These are phyloP conservation scores for Choloepus hoffmanni DNA, from an alignment of 2,113 vertebrate genomes.

Conservation along the genomic window DNA sequence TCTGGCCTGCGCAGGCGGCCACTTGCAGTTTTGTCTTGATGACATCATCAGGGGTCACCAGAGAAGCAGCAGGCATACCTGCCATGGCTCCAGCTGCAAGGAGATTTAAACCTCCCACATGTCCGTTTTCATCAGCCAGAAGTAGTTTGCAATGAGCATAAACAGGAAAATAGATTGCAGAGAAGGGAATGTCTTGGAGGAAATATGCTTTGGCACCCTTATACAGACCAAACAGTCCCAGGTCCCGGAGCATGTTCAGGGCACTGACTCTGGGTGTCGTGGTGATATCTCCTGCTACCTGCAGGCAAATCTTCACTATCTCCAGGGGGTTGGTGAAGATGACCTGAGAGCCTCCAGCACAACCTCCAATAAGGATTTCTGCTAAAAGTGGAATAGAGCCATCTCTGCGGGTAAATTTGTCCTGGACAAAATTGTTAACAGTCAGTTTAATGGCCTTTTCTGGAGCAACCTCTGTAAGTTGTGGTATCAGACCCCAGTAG, in stretches of 20 bases:
- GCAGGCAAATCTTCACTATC: constrained; percentile 99
- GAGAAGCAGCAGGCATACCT: constrained; percentile 85
- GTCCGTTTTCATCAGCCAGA: constrained; percentile 94
- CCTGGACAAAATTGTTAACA: too few relatives aligned
- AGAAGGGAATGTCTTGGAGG: constrained; percentile 99
- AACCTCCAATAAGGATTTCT: too few relatives aligned
- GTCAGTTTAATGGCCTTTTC: too few relatives aligned
- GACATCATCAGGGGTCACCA: too few relatives aligned
- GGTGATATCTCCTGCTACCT: constrained; percentile 96
- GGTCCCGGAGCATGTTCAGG: constrained; percentile 52
- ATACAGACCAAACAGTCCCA: constrained; percentile 87
- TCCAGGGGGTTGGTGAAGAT: constrained; percentile 92
- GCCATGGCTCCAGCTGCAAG: constrained; percentile 97
- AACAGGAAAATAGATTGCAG: constrained; percentile 98
- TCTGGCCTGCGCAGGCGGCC: too few relatives aligned
- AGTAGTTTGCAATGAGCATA: constrained; percentile 95
- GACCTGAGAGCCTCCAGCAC: too few relatives aligned
- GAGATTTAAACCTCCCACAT: constrained; percentile 94
- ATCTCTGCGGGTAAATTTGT: too few relatives aligned
- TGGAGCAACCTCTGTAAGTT: background rate
- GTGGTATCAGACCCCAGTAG: too few relatives aligned
- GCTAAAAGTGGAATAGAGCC: too few relatives aligned
- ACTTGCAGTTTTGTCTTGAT: too few relatives aligned
- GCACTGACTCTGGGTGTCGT: constrained; percentile 91
- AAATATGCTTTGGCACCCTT: constrained; percentile 99